Base-by-base conservation (phyloP, 2,113 vertebrate species). In the Paradoxurus hermaphroditus region DNA sequence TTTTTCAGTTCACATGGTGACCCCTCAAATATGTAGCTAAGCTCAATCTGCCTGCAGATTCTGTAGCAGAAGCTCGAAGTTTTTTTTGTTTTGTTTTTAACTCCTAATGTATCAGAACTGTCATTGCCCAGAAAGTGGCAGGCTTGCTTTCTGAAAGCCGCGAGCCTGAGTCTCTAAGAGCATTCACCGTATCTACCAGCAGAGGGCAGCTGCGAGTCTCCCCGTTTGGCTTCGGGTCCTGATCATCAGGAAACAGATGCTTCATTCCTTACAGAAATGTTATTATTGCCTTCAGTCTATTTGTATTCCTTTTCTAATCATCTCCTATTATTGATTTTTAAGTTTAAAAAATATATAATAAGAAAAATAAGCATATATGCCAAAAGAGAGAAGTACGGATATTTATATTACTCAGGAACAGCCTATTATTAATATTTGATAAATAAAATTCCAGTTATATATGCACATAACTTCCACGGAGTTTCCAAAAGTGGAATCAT, bases 171-270 rank as follows among this genome's bases (percentile, higher is more conserved):
- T 53, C 44, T 51, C 31, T 13, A 11, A 9, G 7, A 88, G 5
- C 7, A 11, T 56, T 63, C 41, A 31, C 41, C n/a, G 12, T 19
- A 1, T 4, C 79, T 44, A 39, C 94, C 86, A 97, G 86, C 15
- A 97, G 89, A 97, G 89, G 91, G 79, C 87, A 62, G 16, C 27
- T 73, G 34, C 0, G 51, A 11, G 21, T 81, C 27, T 92, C 86
- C 31, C 82, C 81, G 91, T 53, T 1, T 34, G 49, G 19, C 1
- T 91, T 27, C 6, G 1, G 1, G 19, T 62, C 16, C 46, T n/a
- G 6, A n/a, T 18, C 9, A 27, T 49, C 2, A 27, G 21, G 9
- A 73, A 25, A 78, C 4, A 53, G 3, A n/a, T 0, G 9, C 3
- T 16, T 56, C 25, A 23, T 5, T 86, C 8, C 6, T 51, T 82